phyloP scores from a whole-genome alignment of 2,797 vertebrate genomes.

The Staurois parvus region DNA sequence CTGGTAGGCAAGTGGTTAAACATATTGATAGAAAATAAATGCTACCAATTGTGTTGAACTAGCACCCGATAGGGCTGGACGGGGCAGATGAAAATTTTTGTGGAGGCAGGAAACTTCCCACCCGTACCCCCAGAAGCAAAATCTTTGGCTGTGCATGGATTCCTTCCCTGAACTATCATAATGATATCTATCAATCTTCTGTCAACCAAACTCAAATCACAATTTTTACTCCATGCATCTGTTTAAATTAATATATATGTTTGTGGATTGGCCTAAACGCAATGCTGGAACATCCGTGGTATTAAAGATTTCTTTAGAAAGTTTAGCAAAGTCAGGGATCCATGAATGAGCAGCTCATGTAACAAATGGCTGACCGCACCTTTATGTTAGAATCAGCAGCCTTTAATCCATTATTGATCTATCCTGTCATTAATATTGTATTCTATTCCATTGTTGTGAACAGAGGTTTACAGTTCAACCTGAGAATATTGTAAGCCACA shows the following conservation, averaged over 20 bases:
- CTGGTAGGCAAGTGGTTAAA: too few species aligned
- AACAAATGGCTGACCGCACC: neutral
- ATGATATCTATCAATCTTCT: neutral
- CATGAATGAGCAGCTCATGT: conserved; percentile 12
- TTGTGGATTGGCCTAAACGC: neutral
- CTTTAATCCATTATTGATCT: conserved; percentile 32
- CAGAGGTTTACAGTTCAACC: conserved; percentile 26
- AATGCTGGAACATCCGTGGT: neutral
- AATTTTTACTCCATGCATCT: neutral
- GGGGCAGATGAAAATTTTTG: too few species aligned
- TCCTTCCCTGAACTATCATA: too few species aligned
- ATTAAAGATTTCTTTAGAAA: too few species aligned
- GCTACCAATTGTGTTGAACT: too few species aligned
- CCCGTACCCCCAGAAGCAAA: too few species aligned
- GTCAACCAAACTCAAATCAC: neutral
- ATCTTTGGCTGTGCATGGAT: too few species aligned
- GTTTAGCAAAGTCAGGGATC: neutral
- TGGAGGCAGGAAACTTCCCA: too few species aligned
- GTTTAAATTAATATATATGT: neutral
- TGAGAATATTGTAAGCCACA: conserved; percentile 8
- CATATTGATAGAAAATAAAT: too few species aligned
- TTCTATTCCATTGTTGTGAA: conserved; percentile 21
- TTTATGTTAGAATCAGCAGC: conserved; percentile 9
- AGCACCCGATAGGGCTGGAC: too few species aligned
- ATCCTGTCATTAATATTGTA: conserved; percentile 32